A percentile compares a stretch with the other conserved stretches of the same genome.
Conservation (phyloP, 2,797 vertebrate genomes). For the Trematomus bernacchii region DNA sequence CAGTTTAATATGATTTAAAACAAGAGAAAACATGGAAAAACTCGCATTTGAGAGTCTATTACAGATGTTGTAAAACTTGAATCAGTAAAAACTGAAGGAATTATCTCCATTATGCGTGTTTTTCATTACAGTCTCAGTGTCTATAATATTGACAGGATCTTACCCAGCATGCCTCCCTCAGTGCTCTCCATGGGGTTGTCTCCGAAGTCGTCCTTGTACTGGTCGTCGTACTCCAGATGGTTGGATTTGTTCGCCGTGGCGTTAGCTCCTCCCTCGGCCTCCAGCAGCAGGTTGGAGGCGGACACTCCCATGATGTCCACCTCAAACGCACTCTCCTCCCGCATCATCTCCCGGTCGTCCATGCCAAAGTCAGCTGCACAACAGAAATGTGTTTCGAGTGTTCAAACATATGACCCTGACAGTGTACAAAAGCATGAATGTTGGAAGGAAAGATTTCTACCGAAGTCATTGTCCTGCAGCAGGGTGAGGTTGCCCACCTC, state of each 20-base stretch:
- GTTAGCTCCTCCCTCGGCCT: constrained; percentile 90
- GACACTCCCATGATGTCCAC: constrained; percentile 93
- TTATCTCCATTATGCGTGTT: background rate
- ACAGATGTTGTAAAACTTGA: background rate
- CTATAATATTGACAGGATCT: constrained; percentile 8
- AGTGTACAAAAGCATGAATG: background rate
- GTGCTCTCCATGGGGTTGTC: constrained; percentile 89
- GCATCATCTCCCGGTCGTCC: constrained; percentile 96
- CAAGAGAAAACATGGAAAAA: too few relatives aligned
- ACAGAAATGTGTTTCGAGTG: background rate
- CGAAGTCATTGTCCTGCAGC: constrained; percentile 94
- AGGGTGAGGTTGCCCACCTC: constrained; percentile 95
- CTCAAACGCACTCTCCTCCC: constrained; percentile 93
- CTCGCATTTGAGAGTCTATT: too few relatives aligned
- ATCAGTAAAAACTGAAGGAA: background rate
- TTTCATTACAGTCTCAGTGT: background rate
- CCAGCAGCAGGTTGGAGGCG: constrained; percentile 91
- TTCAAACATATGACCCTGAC: background rate
- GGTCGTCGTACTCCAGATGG: constrained; percentile 91
- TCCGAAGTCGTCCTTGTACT: constrained; percentile 89
- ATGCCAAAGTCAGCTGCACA: constrained; percentile 94
- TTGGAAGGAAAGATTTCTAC: constrained; percentile 70
- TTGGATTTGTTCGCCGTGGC: constrained; percentile 89
- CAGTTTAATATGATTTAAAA: too few relatives aligned
- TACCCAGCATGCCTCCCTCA: constrained; percentile 95